Conservation (phyloP, 2,797 vertebrate species). For the Anableps anableps region DNA sequence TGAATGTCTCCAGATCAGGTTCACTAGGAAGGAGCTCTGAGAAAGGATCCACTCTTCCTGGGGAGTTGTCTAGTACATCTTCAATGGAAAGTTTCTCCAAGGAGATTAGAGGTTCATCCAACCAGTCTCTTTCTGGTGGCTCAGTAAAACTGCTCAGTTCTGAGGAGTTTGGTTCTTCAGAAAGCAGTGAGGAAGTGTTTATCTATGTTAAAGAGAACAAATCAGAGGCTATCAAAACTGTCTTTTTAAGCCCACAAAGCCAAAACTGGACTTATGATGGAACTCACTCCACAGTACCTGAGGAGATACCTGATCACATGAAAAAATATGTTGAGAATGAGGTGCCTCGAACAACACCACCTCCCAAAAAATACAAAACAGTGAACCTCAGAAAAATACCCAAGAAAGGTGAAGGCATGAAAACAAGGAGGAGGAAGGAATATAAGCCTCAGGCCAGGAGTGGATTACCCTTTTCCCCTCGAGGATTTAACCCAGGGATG, state of each 20-base stretch:
- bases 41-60: background rate
- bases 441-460: conserved; percentile 69
- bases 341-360: conserved; percentile 17
- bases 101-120: background rate
- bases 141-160: conserved; percentile 1
- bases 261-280: conserved; percentile 80
- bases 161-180: conserved; percentile 29
- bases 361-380: conserved; percentile 55
- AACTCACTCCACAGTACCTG: conserved; percentile 54
- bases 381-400: conserved; percentile 63
- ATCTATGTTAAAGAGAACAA: conserved; percentile 78
- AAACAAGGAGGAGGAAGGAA: conserved; percentile 77
- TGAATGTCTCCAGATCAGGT: conserved; percentile 21
- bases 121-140: conserved; percentile 10
- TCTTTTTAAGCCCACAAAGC: conserved; percentile 56
- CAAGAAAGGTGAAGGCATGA: conserved; percentile 73
- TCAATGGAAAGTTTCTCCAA: conserved; percentile 29
- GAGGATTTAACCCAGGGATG: conserved; percentile 65
- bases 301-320: conserved; percentile 74
- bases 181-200: conserved; percentile 71
- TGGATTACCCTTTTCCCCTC: conserved; percentile 67
- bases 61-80: conserved; percentile 30
- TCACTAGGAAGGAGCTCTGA: conserved; percentile 26
- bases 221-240: conserved; percentile 73
- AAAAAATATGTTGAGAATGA: conserved; percentile 73